phyloP scores from a whole-genome alignment of 2,888 invertebrate species.

The Lasiommata megera region DNA sequence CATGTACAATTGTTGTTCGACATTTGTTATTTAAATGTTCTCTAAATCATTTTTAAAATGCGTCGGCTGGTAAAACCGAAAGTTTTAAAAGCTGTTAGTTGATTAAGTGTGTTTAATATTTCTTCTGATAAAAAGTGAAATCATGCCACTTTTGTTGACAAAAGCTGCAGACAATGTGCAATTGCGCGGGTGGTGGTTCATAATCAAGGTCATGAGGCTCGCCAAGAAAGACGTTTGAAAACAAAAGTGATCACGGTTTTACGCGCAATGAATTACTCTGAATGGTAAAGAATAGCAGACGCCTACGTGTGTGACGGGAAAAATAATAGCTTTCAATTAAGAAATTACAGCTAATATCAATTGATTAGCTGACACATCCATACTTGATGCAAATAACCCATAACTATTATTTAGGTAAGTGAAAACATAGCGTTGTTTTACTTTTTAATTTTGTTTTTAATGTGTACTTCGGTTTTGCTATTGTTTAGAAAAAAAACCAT shows the following conservation, averaged over 20 bases:
- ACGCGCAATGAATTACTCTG: conserved; percentile 43
- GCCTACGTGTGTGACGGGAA: background rate
- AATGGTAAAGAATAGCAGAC: background rate
- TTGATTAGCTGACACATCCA: conserved; percentile 1
- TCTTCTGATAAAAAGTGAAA: conserved; percentile 66
- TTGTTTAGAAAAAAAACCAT: too few relatives aligned
- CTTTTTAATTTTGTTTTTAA: too few relatives aligned
- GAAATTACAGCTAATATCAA: conserved; percentile 8
- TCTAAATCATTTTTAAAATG: too few relatives aligned
- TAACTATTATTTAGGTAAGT: too few relatives aligned
- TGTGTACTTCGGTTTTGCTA: too few relatives aligned
- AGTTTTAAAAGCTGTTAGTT: background rate
- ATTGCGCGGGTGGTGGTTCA: conserved; percentile 46
- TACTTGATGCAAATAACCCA: background rate
- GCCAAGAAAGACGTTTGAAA: conserved; percentile 56
- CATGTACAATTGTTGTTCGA: too few relatives aligned
- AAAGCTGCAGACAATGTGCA: conserved; percentile 59
- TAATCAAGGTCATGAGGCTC: conserved; percentile 58
- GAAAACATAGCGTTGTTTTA: too few relatives aligned
- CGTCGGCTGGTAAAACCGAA: background rate
- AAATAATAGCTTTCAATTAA: background rate
- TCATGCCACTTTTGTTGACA: conserved; percentile 56
- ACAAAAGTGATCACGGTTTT: conserved; percentile 69
- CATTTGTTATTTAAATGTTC: background rate
- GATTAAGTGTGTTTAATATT: conserved; percentile 39